Evolutionary conservation across 2,888 invertebrate species (phyloP), one percentile per base, ranked within the genome.

Genomic region (Catonia carolina): DNA sequence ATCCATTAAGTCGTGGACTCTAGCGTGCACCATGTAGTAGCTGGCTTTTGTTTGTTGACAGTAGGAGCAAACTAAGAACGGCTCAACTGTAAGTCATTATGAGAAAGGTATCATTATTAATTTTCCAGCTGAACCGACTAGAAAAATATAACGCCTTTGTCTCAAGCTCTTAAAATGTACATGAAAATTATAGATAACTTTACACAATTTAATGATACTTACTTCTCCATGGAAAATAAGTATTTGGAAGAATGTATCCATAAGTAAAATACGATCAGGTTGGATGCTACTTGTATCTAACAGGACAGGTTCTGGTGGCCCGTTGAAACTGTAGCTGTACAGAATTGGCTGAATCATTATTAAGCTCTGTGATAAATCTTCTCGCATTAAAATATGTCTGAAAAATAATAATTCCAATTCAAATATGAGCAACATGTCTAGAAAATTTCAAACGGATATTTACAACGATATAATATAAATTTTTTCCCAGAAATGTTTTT

Each of bases 221-320:
- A 91, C 92, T 83, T 97, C 97, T 72, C 99, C 99, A 69, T 97
- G 97, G 75, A 97, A 99, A 69, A 99, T 99, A 56, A 99, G 84
- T 69, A 99, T 95, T 76, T 99, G 99, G 84, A 99, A 99, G 79
- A 99, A 99, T 0, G 99, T 98, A 75, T 99, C 99, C 97, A 99
- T 97, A 54, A 99, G 82, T 42, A 99, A 79, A 68, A 99, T 99
- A 59, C 95, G 81, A 73, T 99, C 99, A 0, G 96, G 87, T 72
- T 96, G 93, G 69, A 99, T 98, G 61, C 95, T 95, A 52, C 95
- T 94, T 2, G 98, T 95, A 73, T 99, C 99, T 35, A 99, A 77
- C 18, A 99, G 77, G 4, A 99, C 99, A 1, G 99, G 97, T 77
- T 97, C 95, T 0, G 96, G 96, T 0, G 95, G 93, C 0, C 97